Conservation (phyloP, 2,113 vertebrate genomes). For the Mugil cephalus region DNA sequence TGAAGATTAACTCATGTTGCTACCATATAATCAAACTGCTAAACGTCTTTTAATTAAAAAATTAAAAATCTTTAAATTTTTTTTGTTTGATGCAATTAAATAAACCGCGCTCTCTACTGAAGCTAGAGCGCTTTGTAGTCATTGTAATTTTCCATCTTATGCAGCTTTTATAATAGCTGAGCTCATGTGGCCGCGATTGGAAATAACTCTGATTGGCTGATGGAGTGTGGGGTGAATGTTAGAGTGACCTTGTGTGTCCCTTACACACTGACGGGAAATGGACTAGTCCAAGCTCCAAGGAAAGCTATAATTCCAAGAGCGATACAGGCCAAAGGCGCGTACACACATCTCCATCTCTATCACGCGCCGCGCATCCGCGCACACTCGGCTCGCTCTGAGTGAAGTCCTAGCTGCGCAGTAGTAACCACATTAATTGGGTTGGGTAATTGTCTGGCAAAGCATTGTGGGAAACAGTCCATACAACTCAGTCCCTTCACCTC, state of each 20-base stretch:
- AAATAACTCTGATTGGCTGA: slow-evolving; percentile 67
- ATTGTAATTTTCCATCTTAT: slow-evolving; percentile 44
- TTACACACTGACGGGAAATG: slow-evolving; percentile 78
- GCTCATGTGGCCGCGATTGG: slow-evolving; percentile 58
- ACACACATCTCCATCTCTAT: slow-evolving; percentile 30
- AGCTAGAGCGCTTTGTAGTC: slow-evolving; percentile 5
- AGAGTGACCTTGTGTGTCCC: slow-evolving; percentile 74
- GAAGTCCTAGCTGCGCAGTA: slow-evolving; percentile 57
- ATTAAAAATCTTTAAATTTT: background rate
- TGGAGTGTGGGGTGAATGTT: slow-evolving; percentile 76
- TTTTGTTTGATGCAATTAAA: slow-evolving; percentile 29
- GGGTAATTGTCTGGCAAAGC: slow-evolving; percentile 81
- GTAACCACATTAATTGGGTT: slow-evolving; percentile 82
- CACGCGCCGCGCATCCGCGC: background rate
- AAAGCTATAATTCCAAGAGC: slow-evolving; percentile 79
- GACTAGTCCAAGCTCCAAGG: slow-evolving; percentile 69
- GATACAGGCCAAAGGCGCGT: slow-evolving; percentile 61
- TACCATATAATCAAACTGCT: background rate
- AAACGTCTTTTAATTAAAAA: background rate
- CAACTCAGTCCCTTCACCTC: slow-evolving; percentile 72
- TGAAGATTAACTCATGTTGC: background rate
- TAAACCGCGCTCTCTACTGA: slow-evolving; percentile 12
- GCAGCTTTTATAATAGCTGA: slow-evolving; percentile 18
- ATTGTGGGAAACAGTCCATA: slow-evolving; percentile 75
- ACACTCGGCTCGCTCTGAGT: slow-evolving; percentile 31